phyloP scores from a whole-genome alignment of 1,140 invertebrate genomes.

The Psilanteris sp. region DNA sequence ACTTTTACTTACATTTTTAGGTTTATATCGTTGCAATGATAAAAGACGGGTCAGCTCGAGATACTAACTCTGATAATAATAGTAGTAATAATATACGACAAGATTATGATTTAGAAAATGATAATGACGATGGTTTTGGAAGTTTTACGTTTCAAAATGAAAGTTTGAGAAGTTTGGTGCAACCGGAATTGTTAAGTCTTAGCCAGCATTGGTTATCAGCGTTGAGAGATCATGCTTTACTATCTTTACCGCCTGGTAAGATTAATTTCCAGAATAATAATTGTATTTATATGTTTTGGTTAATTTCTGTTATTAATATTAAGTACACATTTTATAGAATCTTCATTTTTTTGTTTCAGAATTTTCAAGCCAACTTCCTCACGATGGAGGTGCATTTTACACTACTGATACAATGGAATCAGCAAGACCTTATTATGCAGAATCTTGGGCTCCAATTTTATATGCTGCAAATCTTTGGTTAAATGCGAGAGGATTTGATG shows the following conservation, averaged over 20 bases:
- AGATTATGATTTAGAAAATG: constrained; percentile 75
- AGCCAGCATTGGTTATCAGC: constrained; percentile 97
- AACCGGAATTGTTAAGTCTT: constrained; percentile 94
- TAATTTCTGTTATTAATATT: neutral
- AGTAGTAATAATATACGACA: constrained; percentile 27
- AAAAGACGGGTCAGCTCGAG: constrained; percentile 85
- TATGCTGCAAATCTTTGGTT: constrained; percentile 96
- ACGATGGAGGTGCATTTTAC: constrained; percentile 98
- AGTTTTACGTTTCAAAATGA: constrained; percentile 88
- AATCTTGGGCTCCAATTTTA: constrained; percentile 96
- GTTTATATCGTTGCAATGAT: constrained; percentile 97
- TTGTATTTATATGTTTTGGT: no score
- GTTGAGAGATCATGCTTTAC: constrained; percentile 95
- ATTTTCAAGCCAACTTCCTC: constrained; percentile 95
- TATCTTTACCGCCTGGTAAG: constrained; percentile 92
- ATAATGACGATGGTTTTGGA: constrained; percentile 83
- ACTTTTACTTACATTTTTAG: constrained; percentile 79
- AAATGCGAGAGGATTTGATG: constrained; percentile 83
- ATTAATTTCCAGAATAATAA: neutral
- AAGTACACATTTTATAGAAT: no score
- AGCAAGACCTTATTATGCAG: constrained; percentile 92
- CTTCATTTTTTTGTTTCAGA: constrained; percentile 83
- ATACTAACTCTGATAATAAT: constrained; percentile 77
- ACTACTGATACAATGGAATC: constrained; percentile 97
- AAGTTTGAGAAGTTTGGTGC: constrained; percentile 93